Evolutionary conservation across 2,797 vertebrate genomes (phyloP).

Genomic region (Eulemur coronatus): DNA sequence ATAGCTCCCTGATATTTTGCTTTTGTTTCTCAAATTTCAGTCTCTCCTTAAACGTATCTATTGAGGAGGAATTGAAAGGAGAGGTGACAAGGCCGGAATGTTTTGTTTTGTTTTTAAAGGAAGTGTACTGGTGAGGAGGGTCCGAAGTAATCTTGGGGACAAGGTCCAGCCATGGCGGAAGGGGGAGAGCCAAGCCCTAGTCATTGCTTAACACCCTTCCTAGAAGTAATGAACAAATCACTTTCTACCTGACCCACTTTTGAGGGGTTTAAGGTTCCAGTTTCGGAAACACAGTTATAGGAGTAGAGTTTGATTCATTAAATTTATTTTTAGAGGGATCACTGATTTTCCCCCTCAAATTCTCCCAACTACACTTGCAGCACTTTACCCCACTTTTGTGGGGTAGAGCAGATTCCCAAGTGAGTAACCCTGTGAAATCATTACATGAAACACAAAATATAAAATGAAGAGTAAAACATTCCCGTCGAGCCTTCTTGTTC

Average conservation of each 20-base stretch:
- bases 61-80: background rate
- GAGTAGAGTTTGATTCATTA: background rate
- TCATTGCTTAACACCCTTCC: background rate
- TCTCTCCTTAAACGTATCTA: background rate
- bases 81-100: background rate
- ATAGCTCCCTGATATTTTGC: background rate
- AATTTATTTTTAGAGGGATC: conserved; percentile 17
- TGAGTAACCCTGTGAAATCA: background rate
- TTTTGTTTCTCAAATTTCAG: background rate
- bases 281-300: background rate
- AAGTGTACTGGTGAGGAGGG: background rate
- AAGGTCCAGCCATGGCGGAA: background rate
- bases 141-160: background rate
- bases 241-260: background rate
- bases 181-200: accelerated
- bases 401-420: background rate
- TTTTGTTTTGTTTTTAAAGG: background rate
- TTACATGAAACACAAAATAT: background rate
- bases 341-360: background rate
- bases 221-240: background rate
- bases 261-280: background rate
- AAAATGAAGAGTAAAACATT: conserved; percentile 16
- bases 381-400: background rate
- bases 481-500: background rate
- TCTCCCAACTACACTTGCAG: background rate